phyloP scores from a whole-genome alignment of 2,797 vertebrate species.

The Vultur gryphus region DNA sequence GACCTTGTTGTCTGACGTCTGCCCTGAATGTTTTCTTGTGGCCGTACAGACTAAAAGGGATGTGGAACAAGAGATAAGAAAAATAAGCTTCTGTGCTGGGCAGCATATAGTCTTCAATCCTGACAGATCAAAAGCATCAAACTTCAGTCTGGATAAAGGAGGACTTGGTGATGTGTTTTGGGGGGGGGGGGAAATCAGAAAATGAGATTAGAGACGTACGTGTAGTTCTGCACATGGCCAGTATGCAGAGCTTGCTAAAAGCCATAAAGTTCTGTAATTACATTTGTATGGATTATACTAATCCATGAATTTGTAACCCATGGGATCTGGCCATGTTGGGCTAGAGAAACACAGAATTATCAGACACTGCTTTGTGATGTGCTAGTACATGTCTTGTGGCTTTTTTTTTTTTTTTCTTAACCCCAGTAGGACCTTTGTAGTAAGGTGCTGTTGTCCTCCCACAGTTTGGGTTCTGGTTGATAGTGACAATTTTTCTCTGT shows the following conservation, averaged over 20 bases:
- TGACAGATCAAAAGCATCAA: background rate
- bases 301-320: conserved; percentile 30
- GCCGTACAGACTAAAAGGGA: background rate
- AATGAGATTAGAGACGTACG: conserved; percentile 48
- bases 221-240: background rate
- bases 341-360: background rate
- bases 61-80: background rate
- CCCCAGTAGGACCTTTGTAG: background rate
- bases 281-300: conserved; percentile 55
- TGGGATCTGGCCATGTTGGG: background rate
- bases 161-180: background rate
- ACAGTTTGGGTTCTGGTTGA: background rate
- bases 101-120: background rate
- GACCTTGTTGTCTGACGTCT: background rate
- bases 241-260: background rate
- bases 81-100: background rate
- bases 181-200: background rate
- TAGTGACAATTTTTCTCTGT: background rate
- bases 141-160: background rate
- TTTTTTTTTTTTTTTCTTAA: background rate
- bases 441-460: background rate
- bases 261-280: conserved; percentile 47
- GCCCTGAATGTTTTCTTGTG: background rate
- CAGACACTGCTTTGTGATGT: background rate
- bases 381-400: background rate